Evolutionary conservation across 2,797 vertebrate species (phyloP).

Genomic region (Poeciliopsis paucimaculata): DNA sequence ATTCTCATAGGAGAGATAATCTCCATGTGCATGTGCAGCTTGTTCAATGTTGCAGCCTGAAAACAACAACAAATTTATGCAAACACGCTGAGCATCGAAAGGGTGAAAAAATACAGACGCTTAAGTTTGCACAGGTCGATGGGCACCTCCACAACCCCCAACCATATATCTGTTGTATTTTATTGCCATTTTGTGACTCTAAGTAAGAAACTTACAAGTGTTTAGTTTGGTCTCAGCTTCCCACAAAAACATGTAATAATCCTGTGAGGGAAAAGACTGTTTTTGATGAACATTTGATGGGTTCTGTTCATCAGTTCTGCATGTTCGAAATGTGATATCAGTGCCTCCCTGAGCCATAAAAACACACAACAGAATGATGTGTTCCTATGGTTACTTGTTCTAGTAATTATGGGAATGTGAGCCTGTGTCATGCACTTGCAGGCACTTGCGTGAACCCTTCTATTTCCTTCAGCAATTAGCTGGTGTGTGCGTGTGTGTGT

Average conservation of each 20-base stretch:
- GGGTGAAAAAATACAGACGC: not conserved
- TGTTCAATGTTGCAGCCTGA: not conserved
- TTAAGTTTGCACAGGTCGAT: not conserved
- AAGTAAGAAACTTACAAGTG: not conserved
- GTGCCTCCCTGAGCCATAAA: slow-evolving; percentile 54
- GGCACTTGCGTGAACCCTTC: slow-evolving; percentile 11
- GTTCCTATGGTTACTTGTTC: slow-evolving; percentile 31
- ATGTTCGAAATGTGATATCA: slow-evolving; percentile 46
- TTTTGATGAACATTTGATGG: slow-evolving; percentile 21
- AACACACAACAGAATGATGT: slow-evolving; percentile 31
- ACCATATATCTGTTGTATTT: not conserved
- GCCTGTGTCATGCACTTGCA: slow-evolving; percentile 30
- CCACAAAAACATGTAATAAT: not conserved
- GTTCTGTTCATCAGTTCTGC: slow-evolving; percentile 43
- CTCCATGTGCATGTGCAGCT: slow-evolving; percentile 11
- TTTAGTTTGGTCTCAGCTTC: not conserved
- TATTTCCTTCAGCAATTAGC: slow-evolving; percentile 51
- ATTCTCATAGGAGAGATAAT: slow-evolving; percentile 31
- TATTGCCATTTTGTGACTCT: not conserved
- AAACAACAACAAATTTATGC: not conserved
- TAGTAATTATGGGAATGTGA: slow-evolving; percentile 39
- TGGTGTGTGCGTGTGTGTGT: slow-evolving; percentile 21
- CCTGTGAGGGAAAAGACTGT: not conserved
- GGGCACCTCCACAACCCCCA: not conserved
- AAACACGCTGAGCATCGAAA: not conserved